Evolutionary conservation across 2,888 invertebrate species (phyloP).

Genomic region (Seladonia tumulorum): DNA sequence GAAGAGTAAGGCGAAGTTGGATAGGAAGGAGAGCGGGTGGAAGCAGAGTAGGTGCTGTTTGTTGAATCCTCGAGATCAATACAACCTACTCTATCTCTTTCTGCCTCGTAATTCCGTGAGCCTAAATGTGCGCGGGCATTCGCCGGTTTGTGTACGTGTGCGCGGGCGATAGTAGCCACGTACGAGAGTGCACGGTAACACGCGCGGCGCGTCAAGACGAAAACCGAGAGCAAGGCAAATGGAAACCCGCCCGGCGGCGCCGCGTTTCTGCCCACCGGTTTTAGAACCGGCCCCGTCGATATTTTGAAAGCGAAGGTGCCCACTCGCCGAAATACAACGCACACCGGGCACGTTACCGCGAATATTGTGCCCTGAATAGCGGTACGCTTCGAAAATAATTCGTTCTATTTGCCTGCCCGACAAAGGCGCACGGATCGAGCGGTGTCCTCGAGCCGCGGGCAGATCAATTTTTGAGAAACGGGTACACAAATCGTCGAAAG

Average conservation of each 20-base stretch:
- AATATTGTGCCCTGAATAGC: conserved; percentile 21
- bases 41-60: conserved; percentile 80
- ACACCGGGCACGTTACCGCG: not conserved
- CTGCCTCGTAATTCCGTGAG: conserved; percentile 70
- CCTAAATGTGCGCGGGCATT: conserved; percentile 61
- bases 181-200: conserved; percentile 19
- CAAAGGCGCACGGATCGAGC: not conserved
- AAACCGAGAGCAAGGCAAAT: conserved; percentile 35
- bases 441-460: not conserved
- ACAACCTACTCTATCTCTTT: conserved; percentile 77
- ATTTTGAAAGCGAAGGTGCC: conserved; percentile 47
- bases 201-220: conserved; percentile 43
- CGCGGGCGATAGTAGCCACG: not conserved
- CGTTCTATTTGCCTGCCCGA: conserved; percentile 8
- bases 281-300: conserved; percentile 46
- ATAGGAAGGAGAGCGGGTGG: conserved; percentile 68
- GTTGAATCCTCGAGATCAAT: conserved; percentile 83
- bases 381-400: conserved; percentile 34
- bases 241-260: conserved; percentile 27
- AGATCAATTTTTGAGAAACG: not conserved
- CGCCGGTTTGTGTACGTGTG: conserved; percentile 13
- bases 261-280: conserved; percentile 34
- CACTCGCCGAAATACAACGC: conserved; percentile 2
- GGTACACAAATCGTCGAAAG: not conserved
- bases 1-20: conserved; percentile 68